These are phyloP conservation scores for Coregonus sp. DNA, from an alignment of 2,797 vertebrate genomes.

Conservation along the genomic window DNA sequence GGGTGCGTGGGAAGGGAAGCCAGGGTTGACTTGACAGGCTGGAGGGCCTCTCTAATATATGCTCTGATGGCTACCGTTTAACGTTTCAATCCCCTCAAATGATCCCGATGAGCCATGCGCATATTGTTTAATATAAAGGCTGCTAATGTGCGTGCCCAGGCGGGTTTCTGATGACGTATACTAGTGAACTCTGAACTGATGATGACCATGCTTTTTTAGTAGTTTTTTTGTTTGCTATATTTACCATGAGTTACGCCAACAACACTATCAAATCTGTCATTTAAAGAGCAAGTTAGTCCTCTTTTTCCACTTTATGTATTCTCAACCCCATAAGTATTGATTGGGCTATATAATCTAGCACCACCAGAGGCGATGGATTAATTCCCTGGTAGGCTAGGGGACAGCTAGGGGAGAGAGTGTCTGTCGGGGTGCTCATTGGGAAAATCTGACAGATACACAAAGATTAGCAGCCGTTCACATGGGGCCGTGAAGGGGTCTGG, in stretches of 20 bases:
- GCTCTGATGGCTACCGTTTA: slow-evolving; percentile 75
- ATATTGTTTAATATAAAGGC: slow-evolving; percentile 54
- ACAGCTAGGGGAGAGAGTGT: slow-evolving; percentile 36
- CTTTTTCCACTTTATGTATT: slow-evolving; percentile 48
- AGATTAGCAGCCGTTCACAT: slow-evolving; percentile 67
- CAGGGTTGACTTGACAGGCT: slow-evolving; percentile 72
- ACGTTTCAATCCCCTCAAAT: slow-evolving; percentile 75
- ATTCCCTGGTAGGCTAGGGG: slow-evolving; percentile 43
- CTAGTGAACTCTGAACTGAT: slow-evolving; percentile 37
- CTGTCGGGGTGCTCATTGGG: slow-evolving; percentile 53
- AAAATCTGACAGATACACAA: slow-evolving; percentile 67
- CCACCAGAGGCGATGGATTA: slow-evolving; percentile 63
- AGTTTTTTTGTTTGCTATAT: slow-evolving; percentile 22
- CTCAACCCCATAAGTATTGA: slow-evolving; percentile 66
- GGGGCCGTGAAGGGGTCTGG: slow-evolving; percentile 55
- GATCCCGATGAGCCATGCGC: slow-evolving; percentile 67
- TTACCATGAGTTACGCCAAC: slow-evolving; percentile 36
- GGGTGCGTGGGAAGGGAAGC: slow-evolving; percentile 55
- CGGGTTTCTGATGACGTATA: slow-evolving; percentile 25
- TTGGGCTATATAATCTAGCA: slow-evolving; percentile 66
- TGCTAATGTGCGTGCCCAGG: slow-evolving; percentile 49
- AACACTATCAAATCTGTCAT: slow-evolving; percentile 28
- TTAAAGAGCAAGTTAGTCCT: slow-evolving; percentile 32
- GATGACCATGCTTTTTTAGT: slow-evolving; percentile 24
- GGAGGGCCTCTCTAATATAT: slow-evolving; percentile 73